Base-by-base conservation (phyloP, 2,888 invertebrate genomes). In the Zygogramma bicolorata region DNA sequence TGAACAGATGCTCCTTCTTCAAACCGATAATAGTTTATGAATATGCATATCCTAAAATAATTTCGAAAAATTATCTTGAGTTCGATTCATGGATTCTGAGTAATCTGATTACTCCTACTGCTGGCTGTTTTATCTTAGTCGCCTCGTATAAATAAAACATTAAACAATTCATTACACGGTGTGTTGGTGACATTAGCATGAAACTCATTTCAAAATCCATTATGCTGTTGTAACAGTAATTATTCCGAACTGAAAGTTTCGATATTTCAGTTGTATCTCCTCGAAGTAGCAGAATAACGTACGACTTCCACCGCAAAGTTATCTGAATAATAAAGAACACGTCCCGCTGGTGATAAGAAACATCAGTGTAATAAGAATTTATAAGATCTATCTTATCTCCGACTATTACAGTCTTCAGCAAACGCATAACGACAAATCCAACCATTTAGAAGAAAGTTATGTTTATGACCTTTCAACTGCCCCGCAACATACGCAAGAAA, bases 401-500 rank as follows among this genome's bases (percentile, higher is more conserved):
- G 65, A 69, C 71, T 75, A 73, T 75, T 71, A 71, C 73, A 71
- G 70, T 61, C 75, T 68, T 68, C 70, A 42, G 70, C 72, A 67
- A 72, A 73, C 69, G 61, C 71, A 71, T 68, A 68, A 73, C 72
- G 74, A 78, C 75, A 73, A 67, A 76, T 73, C 73, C 73, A 58
- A 42, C 62, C 70, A 63, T 78, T 77, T 77, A 77, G 70, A 70
- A 73, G 60, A 73, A 75, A 72, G 69, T 75, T 75, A 76, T 76
- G 65, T 58, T 63, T 63, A 59, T 70, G 73, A 70, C 77, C 77
- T 77, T 73, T 76, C 62, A 70, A 60, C 74, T 71, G 61, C 49
- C 57, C 60, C 63, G 49, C 63, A n/a, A 46, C 27, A 38, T 62
- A 62, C 18, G 62, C 25, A 25, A n/a, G n/a, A 40, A 53, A 53